A percentile compares a stretch with the other conserved stretches of the same genome.
These are phyloP conservation scores for Cydia amplana DNA, from an alignment of 1,140 invertebrate genomes.

Conservation along the genomic window DNA sequence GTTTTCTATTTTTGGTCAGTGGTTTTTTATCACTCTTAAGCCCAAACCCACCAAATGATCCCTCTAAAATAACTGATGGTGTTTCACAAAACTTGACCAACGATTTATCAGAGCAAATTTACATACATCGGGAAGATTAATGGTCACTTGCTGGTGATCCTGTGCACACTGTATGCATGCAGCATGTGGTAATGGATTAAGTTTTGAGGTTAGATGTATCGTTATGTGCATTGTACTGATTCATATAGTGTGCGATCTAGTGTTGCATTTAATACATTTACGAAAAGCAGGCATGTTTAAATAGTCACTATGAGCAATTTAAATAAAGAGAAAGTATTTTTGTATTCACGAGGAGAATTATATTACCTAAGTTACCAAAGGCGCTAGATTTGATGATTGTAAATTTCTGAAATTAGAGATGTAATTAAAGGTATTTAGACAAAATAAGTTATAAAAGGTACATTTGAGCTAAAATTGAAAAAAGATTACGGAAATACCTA, in stretches of 20 bases:
- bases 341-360: too few relatives aligned
- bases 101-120: constrained; percentile 66
- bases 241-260: not conserved
- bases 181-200: constrained; percentile 28
- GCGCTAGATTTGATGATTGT: too few relatives aligned
- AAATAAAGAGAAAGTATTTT: too few relatives aligned
- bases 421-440: too few relatives aligned
- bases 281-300: not conserved
- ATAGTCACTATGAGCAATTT: not conserved
- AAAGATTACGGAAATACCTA: too few relatives aligned
- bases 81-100: constrained; percentile 49
- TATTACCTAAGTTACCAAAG: too few relatives aligned
- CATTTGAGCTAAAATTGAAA: too few relatives aligned
- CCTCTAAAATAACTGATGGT: constrained; percentile 54
- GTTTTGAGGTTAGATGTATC: constrained; percentile 30
- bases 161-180: constrained; percentile 1
- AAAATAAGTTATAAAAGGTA: too few relatives aligned
- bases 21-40: not conserved
- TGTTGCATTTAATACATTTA: not conserved
- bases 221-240: not conserved
- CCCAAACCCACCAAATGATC: constrained; percentile 39
- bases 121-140: constrained; percentile 67
- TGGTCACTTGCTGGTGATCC: constrained; percentile 44
- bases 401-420: too few relatives aligned
- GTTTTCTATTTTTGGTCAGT: not conserved